Base-by-base conservation (phyloP, 2,888 invertebrate species). In the Xanthia icteritia region DNA sequence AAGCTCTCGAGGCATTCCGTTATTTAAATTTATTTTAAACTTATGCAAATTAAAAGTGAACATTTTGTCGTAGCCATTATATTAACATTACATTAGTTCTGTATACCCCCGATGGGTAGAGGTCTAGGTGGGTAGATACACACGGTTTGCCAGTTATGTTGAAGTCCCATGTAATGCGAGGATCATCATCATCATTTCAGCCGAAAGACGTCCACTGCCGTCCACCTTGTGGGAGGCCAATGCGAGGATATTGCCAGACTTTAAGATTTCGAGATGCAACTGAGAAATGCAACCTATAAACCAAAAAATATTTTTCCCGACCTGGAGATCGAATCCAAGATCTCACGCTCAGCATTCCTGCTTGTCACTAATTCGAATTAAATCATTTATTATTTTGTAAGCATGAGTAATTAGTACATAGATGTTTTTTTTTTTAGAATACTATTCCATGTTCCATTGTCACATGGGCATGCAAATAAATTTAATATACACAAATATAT, bases 1-100 rank as follows among this genome's bases (percentile, higher is more conserved):
- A 20, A n/a, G 15, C 23, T 61, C 0, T 8, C 0, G 45, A 27
- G 31, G 31, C n/a, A 20, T 42, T 20, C 36, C 27, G 15, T n/a
- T n/a, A 36, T 58, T 74, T 1, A 15, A 54, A 71, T 54, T 54
- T 54, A 54, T 71, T 73, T 42, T 36, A 5, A 56, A 36, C 23
- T 51, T 5, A 54, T 68, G 70, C 15, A 70, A 51, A 72, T 72
- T 27, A 11, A 48, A 72, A 72, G 27, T 23, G 6, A 5, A 17
- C 4, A 5, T 39, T 15, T 23, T 9, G 17, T 2, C n/a, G 27
- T 11, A 17, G 23, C n/a, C n/a, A n/a, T n/a, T n/a, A n/a, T 39
- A 39, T 39, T 17, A 23, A 13, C 31, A 66, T 65, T 31, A 15
- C 3, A 31, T 31, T 0, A 8, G 31, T 17, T 6, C 69, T 63